Percentiles rank a stretch among this genome's conserved stretches.
Conservation (phyloP, 2,888 invertebrate species). For the Pollenia griseotomentosa region DNA sequence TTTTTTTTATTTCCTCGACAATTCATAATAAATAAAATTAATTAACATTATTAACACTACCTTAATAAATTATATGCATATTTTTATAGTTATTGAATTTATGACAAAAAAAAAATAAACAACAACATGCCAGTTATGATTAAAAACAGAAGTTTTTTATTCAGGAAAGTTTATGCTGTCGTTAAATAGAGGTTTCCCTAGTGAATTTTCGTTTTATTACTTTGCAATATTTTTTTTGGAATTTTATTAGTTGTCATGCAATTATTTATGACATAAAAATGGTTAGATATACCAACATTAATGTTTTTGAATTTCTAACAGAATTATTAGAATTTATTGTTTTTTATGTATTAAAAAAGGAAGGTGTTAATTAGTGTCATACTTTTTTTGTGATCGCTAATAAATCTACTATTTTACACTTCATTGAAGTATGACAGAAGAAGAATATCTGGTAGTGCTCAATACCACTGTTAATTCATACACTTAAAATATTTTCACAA, state of each 20-base stretch:
- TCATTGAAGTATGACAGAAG: too few relatives aligned
- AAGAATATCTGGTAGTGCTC: too few relatives aligned
- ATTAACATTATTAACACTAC: conserved; percentile 73
- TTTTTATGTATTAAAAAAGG: too few relatives aligned
- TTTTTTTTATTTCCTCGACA: background rate
- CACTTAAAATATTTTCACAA: too few relatives aligned
- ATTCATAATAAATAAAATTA: conserved; percentile 67
- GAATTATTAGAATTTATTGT: too few relatives aligned
- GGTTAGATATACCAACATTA: too few relatives aligned
- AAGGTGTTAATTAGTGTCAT: too few relatives aligned
- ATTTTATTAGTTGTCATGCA: conserved; percentile 9
- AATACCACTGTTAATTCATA: too few relatives aligned
- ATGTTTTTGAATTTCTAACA: too few relatives aligned
- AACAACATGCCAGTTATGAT: conserved; percentile 61
- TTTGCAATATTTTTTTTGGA: background rate
- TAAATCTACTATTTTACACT: too few relatives aligned
- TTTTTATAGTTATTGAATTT: conserved; percentile 12
- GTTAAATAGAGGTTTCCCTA: conserved; percentile 17
- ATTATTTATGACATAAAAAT: background rate
- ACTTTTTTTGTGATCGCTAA: too few relatives aligned
- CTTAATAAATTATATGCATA: conserved; percentile 57
- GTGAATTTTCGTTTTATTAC: conserved; percentile 24
- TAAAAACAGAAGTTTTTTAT: conserved; percentile 48
- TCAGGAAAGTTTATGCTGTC: background rate
- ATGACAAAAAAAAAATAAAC: conserved; percentile 52